phyloP scores from a whole-genome alignment of 53 echinoderm and acorn worm species.

The Actinopyga echinites region DNA sequence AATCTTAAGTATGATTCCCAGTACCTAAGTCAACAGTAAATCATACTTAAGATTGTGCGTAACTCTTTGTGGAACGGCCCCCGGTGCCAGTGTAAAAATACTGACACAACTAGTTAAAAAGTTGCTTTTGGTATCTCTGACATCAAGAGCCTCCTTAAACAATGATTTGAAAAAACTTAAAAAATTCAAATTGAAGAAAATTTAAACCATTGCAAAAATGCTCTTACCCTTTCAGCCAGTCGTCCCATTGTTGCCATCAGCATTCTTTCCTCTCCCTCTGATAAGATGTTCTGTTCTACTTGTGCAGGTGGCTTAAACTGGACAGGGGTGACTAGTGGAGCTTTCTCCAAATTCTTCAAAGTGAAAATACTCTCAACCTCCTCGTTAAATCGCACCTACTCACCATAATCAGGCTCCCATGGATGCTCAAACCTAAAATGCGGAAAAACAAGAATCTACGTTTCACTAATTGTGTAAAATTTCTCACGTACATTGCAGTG shows the following conservation, averaged over 20 bases:
- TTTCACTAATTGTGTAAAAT: no score
- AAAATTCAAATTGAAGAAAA: no score
- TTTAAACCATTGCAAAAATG: neutral
- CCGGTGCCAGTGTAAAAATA: no score
- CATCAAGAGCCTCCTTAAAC: no score
- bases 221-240: constrained; percentile 78
- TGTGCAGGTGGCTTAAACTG: constrained; percentile 88
- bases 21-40: no score
- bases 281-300: constrained; percentile 83
- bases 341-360: constrained; percentile 92
- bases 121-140: no score
- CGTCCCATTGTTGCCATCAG: constrained; percentile 65
- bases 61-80: no score
- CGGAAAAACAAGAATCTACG: neutral
- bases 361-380: constrained; percentile 96
- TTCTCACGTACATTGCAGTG: no score
- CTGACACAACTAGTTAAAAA: no score
- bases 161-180: no score
- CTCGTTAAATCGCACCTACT: constrained; percentile 83
- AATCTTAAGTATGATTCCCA: no score
- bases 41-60: no score
- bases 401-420: constrained; percentile 69
- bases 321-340: constrained; percentile 74
- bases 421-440: constrained; percentile 75
- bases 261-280: constrained; percentile 65